Base-by-base conservation (phyloP, 2,113 vertebrate species). In the Triplophysa dalaica region DNA sequence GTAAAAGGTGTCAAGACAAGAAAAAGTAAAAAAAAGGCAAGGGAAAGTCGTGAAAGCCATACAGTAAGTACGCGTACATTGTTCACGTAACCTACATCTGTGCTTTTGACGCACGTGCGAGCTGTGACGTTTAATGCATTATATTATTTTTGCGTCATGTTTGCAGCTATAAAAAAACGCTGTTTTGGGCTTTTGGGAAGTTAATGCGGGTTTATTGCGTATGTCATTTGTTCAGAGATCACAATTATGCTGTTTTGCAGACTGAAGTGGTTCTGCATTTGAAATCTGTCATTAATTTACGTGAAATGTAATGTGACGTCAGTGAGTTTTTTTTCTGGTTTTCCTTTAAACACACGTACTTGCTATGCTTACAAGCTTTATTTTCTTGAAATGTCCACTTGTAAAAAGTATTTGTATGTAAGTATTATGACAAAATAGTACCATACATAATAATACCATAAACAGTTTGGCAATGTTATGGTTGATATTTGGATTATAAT, bases 261-360 rank as follows among this genome's bases (percentile, higher is more conserved):
- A 45, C 2, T 50, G 22, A 7, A 16, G 13, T 56, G 17, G 52
- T 75, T 89, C 81, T 88, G 88, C 89, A 88, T 90, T 75, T 41
- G 33, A 33, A 10, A 64, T 48, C 74, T 76, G 74, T n/a, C 4
- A 12, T 76, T 76, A 2, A 74, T 74, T 74, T 60, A 13, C 54
- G n/a, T n/a, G 29, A 58, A 58, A 4, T n/a, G 56, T 22, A 22
- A 60, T 10, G 58, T 66, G 50, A 52, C 50, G 50, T 52, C 50
- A 52, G 14, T 52, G 50, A 16, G 14, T 52, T 50, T 14, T 50
- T 50, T 50, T 50, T 50, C 48, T 48, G 45, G 45, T 13, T 52
- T 17, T 52, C 14, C 48, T 52, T 14, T 14, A 13, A 3, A 52
- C 14, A 4, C 14, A 52, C 12, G 41, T 8, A 43, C 41, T 43